Base-by-base conservation (phyloP, 2,888 invertebrate genomes). In the Pheosia tremula region DNA sequence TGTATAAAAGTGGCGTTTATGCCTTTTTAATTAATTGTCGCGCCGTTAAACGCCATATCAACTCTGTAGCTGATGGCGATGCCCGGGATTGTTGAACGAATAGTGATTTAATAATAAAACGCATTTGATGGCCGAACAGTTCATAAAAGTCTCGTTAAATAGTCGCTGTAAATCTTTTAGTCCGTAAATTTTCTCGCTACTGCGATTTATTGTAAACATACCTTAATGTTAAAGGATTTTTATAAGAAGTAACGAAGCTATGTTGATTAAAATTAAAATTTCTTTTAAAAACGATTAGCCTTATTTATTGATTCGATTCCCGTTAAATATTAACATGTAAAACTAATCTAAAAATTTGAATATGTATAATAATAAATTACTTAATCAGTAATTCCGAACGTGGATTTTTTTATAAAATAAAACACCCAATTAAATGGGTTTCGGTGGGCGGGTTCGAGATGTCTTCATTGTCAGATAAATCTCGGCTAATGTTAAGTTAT, bases 1-100 rank as follows among this genome's bases (percentile, higher is more conserved):
- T 89, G 86, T 89, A 92, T 94, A 94, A 94, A 94, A 93, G 89
- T 90, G 89, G 89, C 89, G 89, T 93, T 93, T 93, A 93, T 90
- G 85, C 82, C 83, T 91, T 93, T 93, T 93, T 93, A 93, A 93
- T 93, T 93, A 93, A 93, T 93, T 93, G 92, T 90, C 84, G 75
- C 84, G 86, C 84, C 91, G 88, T 93, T 92, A 92, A 90, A 89
- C 79, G 85, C 85, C 87, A 88, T 91, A 92, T 92, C 91, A 91
- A 87, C 87, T 86, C 87, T 88, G 87, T 89, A 82, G 83, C 78
- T 85, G 85, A 91, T 87, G 85, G 83, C 85, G 88, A 90, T 87
- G 86, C 85, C 80, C 84, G 85, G 86, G 83, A 90, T 89, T 89
- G 90, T 89, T 91, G 87, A 86, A 85, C 82, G 80, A 83, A 84